These are phyloP conservation scores for Fabriciana adippe DNA, from an alignment of 2,888 invertebrate genomes.

Conservation along the genomic window DNA sequence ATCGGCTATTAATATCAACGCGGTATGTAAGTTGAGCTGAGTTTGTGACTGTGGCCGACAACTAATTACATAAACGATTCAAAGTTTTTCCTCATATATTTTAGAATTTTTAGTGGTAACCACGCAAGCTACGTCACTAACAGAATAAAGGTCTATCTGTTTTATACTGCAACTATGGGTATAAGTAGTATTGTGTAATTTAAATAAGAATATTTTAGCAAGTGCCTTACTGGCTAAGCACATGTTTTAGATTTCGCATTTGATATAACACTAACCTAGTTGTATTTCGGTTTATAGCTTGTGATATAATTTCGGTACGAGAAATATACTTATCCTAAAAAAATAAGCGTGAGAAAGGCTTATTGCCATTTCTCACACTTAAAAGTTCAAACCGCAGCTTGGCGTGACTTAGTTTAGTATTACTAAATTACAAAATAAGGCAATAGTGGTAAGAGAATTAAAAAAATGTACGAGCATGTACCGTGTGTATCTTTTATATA, in stretches of 20 bases:
- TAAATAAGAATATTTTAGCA: too few species aligned
- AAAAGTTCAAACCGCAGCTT: conserved; percentile 18
- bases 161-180: too few species aligned
- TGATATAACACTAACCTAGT: conserved; percentile 15
- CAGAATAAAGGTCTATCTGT: too few species aligned
- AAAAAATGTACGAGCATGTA: not conserved
- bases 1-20: too few species aligned
- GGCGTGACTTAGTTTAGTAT: not conserved
- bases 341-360: conserved; percentile 29
- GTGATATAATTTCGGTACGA: conserved; percentile 24
- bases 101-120: too few species aligned
- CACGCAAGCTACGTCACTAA: too few species aligned
- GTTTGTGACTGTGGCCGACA: too few species aligned
- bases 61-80: too few species aligned
- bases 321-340: conserved; percentile 6
- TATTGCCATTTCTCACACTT: conserved; percentile 17
- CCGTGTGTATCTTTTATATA: not conserved
- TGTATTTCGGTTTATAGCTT: conserved; percentile 12
- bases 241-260: not conserved
- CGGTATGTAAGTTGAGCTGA: too few species aligned
- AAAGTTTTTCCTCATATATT: too few species aligned
- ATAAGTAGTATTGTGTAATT: too few species aligned
- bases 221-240: too few species aligned
- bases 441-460: not conserved
- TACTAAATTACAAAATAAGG: not conserved